Percentiles rank a stretch among this genome's conserved stretches.
Conservation (phyloP, 2,797 vertebrate species). For the Simalia tracyae region DNA sequence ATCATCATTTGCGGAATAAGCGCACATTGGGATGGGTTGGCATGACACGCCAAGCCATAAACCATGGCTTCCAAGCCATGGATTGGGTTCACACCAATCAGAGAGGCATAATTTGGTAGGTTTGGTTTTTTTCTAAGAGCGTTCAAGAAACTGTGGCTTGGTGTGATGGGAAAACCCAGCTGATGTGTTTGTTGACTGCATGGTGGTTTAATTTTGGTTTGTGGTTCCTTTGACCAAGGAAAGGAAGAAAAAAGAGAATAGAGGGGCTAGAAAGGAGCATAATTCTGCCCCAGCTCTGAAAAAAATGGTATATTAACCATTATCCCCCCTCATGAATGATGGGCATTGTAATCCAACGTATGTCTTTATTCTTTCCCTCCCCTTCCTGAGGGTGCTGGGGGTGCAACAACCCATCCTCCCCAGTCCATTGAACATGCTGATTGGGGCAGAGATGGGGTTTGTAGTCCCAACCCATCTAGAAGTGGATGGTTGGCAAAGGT, state of each 20-base stretch:
- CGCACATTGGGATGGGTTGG: too few species aligned
- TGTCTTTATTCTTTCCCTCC: background rate
- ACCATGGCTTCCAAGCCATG: too few species aligned
- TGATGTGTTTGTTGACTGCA: background rate
- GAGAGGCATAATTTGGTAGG: too few species aligned
- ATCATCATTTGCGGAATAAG: too few species aligned
- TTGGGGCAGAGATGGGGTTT: background rate
- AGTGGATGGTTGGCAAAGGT: background rate
- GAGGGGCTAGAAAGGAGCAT: background rate
- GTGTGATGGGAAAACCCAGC: background rate
- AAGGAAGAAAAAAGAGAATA: background rate
- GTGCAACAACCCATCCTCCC: background rate
- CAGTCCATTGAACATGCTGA: background rate
- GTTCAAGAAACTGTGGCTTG: background rate
- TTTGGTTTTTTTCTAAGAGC: too few species aligned
- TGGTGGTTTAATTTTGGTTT: background rate
- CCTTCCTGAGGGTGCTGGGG: background rate
- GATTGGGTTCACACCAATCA: too few species aligned
- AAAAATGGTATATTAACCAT: background rate
- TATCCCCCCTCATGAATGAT: background rate
- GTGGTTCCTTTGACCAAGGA: background rate
- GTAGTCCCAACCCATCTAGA: background rate
- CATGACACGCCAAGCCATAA: too few species aligned
- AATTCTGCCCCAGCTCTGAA: background rate
- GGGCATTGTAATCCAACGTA: background rate